Evolutionary conservation across 2,888 invertebrate genomes (phyloP).

Genomic region (Nemoura dubitans): DNA sequence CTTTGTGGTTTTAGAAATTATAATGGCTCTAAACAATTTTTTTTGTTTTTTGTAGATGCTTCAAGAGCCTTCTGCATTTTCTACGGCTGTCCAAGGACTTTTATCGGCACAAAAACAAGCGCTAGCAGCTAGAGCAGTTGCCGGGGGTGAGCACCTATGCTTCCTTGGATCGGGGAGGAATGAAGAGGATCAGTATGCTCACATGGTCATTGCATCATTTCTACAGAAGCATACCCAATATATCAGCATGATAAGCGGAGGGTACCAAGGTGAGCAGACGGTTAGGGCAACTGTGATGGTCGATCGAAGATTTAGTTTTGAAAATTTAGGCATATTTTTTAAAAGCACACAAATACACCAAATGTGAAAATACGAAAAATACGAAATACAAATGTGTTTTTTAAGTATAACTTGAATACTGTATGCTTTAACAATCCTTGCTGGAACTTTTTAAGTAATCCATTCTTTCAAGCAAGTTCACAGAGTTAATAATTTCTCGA

Average conservation of each 20-base stretch:
- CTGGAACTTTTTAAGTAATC: no score
- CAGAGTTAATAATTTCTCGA: neutral
- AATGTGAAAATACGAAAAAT: no score
- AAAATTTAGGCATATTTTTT: no score
- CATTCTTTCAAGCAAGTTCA: no score
- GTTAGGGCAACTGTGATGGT: neutral
- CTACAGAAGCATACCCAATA: conserved; percentile 92
- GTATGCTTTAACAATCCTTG: no score
- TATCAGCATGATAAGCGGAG: conserved; percentile 91
- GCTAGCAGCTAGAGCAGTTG: conserved; percentile 84
- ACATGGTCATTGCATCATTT: conserved; percentile 98
- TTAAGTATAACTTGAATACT: no score
- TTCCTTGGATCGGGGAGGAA: conserved; percentile 93
- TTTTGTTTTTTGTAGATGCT: conserved; percentile 78
- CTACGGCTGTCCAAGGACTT: conserved; percentile 92
- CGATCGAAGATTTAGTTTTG: neutral
- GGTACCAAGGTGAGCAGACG: conserved; percentile 70
- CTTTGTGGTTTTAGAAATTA: no score
- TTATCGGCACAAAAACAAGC: conserved; percentile 89
- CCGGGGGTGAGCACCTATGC: conserved; percentile 88
- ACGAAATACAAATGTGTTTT: no score
- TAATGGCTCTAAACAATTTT: no score
- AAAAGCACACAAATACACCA: no score
- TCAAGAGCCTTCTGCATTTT: conserved; percentile 94
- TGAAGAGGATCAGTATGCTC: conserved; percentile 94